Evolutionary conservation across 2,113 vertebrate species (phyloP), one percentile per base, ranked within the genome.

Genomic region (Carassius auratus): DNA sequence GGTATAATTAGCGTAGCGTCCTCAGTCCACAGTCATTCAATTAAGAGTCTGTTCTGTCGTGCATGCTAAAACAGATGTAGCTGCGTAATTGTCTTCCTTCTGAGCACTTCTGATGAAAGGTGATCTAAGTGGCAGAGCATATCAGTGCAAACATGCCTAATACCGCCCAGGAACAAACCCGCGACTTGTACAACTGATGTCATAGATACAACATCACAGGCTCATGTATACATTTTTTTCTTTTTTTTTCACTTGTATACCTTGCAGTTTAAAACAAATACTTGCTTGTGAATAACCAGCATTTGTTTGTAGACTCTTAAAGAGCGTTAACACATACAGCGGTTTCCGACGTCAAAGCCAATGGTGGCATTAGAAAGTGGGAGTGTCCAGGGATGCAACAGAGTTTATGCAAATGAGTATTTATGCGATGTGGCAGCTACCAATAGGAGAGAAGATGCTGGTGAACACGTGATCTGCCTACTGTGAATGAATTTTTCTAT

Each of bases 251-350:
- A n/a, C 33, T 48, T 48, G 6, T 85, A 68, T 83, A 84, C 74
- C n/a, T 69, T 80, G 91, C 66, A 61, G 69, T 86, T 71, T 87
- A 91, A 91, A 92, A 85, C 73, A 90, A 45, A 33, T 2, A 74
- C 55, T 30, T 68, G 23, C 38, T 76, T 30, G 57, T 23, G 45
- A 61, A 85, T 66, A 50, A n/a, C 55, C 26, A 30, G 19, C 36
- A 64, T 17, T 26, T 52, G 36, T 48, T 71, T n/a, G 48, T 33
- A 66, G 30, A 61, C 14, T 30, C 21, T 76, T 38, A 80, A 45
- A 36, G 38, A 57, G 15, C 38, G n/a, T 66, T 30, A 9, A 81
- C 78, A 30, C 77, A 42, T 23, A 64, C 59, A 81, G 38, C n/a
- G 38, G 26, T 66, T 81, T 5, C 1, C 1, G 23, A 26, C 1